These are phyloP conservation scores for Cirrhinus molitorella DNA, from an alignment of 2,797 vertebrate species.

Conservation along the genomic window DNA sequence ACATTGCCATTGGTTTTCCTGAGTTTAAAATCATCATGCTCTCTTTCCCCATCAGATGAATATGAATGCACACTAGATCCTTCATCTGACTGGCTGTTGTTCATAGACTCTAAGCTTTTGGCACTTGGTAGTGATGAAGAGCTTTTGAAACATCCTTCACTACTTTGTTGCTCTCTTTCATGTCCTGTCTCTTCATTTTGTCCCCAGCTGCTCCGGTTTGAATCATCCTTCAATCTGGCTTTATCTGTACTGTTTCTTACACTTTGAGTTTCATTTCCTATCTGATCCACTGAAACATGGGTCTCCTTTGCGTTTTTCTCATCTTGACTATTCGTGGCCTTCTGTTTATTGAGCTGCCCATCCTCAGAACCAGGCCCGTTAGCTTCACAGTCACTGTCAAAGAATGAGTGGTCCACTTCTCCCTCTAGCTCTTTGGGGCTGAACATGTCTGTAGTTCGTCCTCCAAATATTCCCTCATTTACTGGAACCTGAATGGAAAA, in stretches of 20 bases:
- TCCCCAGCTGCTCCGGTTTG: background rate
- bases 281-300: conserved; percentile 18
- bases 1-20: conserved; percentile 64
- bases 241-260: background rate
- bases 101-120: conserved; percentile 8
- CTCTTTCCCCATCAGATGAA: conserved; percentile 68
- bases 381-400: conserved; percentile 89
- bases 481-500: conserved; percentile 11
- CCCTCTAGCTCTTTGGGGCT: conserved; percentile 84
- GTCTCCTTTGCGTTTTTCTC: background rate
- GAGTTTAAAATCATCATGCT: conserved; percentile 70
- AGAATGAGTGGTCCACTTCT: conserved; percentile 96
- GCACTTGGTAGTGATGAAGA: conserved; percentile 28
- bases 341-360: background rate
- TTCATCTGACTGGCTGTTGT: conserved; percentile 38
- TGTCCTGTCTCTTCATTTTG: background rate
- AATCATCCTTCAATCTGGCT: background rate
- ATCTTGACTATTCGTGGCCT: conserved; percentile 20
- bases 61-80: conserved; percentile 62
- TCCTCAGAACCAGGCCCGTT: conserved; percentile 51
- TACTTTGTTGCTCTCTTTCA: background rate
- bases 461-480: background rate
- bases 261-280: background rate
- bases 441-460: conserved; percentile 78
- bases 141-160: conserved; percentile 22